Evolutionary conservation across 2,113 vertebrate genomes (phyloP).

Genomic region (Labeo catla): DNA sequence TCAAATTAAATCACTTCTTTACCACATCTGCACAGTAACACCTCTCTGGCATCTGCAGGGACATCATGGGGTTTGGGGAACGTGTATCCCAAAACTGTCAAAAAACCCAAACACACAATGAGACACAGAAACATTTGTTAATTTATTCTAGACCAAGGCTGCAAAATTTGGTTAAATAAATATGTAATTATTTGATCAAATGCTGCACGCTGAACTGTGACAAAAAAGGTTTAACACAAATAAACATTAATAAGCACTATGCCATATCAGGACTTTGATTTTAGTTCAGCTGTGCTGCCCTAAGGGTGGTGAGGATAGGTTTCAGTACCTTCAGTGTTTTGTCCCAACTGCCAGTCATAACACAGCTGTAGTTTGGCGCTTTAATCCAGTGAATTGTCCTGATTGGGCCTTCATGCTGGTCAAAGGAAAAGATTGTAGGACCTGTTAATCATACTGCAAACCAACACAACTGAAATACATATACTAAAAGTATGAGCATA

Average conservation of each 20-base stretch:
- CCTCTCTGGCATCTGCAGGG: constrained; percentile 91
- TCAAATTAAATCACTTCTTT: constrained; percentile 61
- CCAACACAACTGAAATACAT: background rate
- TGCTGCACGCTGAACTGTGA: background rate
- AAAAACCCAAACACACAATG: background rate
- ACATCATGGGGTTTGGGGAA: constrained; percentile 97
- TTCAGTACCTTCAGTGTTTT: constrained; percentile 91
- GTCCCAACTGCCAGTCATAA: constrained; percentile 99
- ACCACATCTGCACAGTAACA: constrained; percentile 99
- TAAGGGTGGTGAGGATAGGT: background rate
- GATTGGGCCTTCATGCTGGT: constrained; percentile 94
- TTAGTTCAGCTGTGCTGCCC: background rate
- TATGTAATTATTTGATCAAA: background rate
- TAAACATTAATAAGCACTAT: background rate
- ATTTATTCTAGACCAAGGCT: background rate
- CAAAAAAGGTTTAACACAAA: background rate
- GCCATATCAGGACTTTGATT: background rate
- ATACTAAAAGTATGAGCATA: background rate
- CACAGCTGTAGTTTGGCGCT: constrained; percentile 95
- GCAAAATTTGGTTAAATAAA: background rate
- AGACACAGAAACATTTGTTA: background rate
- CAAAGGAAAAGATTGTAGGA: constrained; percentile 22
- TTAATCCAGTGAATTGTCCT: constrained; percentile 98
- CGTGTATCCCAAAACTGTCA: constrained; percentile 97
- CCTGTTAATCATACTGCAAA: background rate